These are phyloP conservation scores for Dryocosmus kuriphilus DNA, from an alignment of 2,888 invertebrate genomes.

Conservation along the genomic window DNA sequence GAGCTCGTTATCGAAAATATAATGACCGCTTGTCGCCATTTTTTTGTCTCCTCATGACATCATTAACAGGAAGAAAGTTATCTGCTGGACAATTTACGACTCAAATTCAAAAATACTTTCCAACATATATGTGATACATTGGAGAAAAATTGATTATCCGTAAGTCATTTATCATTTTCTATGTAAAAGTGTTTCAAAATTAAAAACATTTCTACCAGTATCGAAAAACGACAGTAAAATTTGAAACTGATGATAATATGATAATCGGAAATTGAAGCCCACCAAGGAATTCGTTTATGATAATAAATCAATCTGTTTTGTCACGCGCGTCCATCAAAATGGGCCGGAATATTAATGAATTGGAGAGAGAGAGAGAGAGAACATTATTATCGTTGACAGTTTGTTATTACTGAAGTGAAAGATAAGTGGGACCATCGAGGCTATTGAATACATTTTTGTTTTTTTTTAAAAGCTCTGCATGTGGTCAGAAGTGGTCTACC, in stretches of 20 bases:
- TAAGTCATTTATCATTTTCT: no score
- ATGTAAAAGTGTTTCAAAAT: no score
- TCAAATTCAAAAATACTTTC: background rate
- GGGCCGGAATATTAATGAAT: slow-evolving; percentile 7
- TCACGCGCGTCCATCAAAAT: background rate
- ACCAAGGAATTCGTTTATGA: background rate
- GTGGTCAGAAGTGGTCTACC: background rate
- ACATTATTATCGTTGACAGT: slow-evolving; percentile 13
- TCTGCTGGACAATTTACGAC: background rate
- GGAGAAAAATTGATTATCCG: no score
- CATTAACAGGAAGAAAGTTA: slow-evolving; percentile 9
- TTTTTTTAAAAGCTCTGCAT: slow-evolving; percentile 15
- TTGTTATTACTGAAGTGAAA: background rate
- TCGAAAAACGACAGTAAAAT: no score
- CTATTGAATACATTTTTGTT: slow-evolving; percentile 2
- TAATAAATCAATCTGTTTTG: slow-evolving; percentile 26
- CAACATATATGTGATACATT: no score
- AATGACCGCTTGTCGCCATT: slow-evolving; percentile 11
- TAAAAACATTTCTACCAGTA: no score
- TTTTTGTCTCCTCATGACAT: slow-evolving; percentile 12
- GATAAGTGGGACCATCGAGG: background rate
- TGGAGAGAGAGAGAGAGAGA: background rate
- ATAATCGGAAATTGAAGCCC: background rate
- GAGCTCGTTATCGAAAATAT: slow-evolving; percentile 11
- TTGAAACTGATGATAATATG: background rate